Base-by-base conservation (phyloP, 1,140 invertebrate genomes). In the Tachypleus tridentatus region DNA sequence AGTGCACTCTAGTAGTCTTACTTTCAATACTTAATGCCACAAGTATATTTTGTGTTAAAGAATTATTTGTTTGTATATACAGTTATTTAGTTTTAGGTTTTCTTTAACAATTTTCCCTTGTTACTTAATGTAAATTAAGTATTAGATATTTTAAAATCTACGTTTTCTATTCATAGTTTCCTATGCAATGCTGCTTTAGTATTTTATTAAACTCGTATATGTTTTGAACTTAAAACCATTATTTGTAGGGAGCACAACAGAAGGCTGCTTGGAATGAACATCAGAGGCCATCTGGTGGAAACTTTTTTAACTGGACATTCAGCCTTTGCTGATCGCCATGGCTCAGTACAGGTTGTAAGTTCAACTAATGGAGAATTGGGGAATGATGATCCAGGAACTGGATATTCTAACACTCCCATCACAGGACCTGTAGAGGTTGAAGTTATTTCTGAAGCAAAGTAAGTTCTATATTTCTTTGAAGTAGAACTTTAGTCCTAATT, bases 281-380 rank as follows among this genome's bases (percentile, higher is more conserved):
- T 5, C 56, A 10, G 47, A 57, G 47, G 8, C 56, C n/a, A 57
- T 11, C 56, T 10, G 63, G 63, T 47, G 60, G 10, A 53, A 50
- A 59, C 60, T 59, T 69, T n/a, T 4, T 49, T 60, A 29, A 9
- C n/a, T 6, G 56, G 56, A 2, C n/a, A 57, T 10, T 48, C 10
- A 29, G 52, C 64, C 50, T 53, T 66, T 10, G 63, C 61, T 62
- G 66, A 68, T 64, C 51, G 67, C n/a, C 58, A 65, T 52, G 67
- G 70, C 66, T 80, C 73, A 57, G 79, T 82, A 4, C 82, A 97
- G 89, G 93, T 97, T 82, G 91, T 97, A 70, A 95, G 90, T 77
- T 97, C 93, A 68, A 95, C 93, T 64, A 96, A 96, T 80, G 94
- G 93, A 70, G 94, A 97, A 81, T 79, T 96, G 72, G 91, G 88